phyloP scores from a whole-genome alignment of 1,140 invertebrate genomes.

The Olivierus martensii region DNA sequence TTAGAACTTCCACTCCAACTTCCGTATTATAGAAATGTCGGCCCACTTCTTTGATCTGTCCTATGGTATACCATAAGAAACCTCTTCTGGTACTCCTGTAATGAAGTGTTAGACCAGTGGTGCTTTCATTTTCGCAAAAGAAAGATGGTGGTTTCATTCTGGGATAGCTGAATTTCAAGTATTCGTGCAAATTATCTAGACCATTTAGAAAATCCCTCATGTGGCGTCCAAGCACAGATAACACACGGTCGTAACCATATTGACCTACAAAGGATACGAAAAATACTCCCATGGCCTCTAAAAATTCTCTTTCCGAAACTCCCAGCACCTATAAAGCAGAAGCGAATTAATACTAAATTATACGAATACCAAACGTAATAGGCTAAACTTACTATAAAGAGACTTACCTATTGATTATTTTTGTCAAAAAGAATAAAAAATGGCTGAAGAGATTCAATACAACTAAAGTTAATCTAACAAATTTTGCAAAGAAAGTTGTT shows the following conservation, averaged over 20 bases:
- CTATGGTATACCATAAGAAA: constrained; percentile 93
- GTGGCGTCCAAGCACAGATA: constrained; percentile 73
- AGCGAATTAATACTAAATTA: neutral
- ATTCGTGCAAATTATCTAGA: constrained; percentile 92
- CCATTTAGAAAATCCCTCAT: constrained; percentile 93
- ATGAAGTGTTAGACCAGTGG: constrained; percentile 71
- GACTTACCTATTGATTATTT: too few species aligned
- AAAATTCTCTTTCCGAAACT: constrained; percentile 69
- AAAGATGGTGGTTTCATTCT: constrained; percentile 85
- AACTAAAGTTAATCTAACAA: too few species aligned
- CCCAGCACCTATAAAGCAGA: constrained; percentile 50
- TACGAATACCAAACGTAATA: too few species aligned
- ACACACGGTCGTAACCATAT: constrained; percentile 82
- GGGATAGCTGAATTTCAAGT: constrained; percentile 91
- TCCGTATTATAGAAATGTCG: constrained; percentile 85
- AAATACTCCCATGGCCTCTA: constrained; percentile 65
- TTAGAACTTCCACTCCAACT: constrained; percentile 74
- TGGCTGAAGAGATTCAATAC: too few species aligned
- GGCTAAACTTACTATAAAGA: too few species aligned
- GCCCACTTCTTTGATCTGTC: constrained; percentile 76
- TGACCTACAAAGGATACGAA: constrained; percentile 41
- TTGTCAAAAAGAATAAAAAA: too few species aligned
- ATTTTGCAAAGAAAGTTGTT: too few species aligned
- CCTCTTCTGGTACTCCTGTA: constrained; percentile 83
- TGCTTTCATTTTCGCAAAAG: constrained; percentile 88